Evolutionary conservation across 1,140 invertebrate species (phyloP), one percentile per base, ranked within the genome.

Genomic region (Pseudachorutes palmiensis): DNA sequence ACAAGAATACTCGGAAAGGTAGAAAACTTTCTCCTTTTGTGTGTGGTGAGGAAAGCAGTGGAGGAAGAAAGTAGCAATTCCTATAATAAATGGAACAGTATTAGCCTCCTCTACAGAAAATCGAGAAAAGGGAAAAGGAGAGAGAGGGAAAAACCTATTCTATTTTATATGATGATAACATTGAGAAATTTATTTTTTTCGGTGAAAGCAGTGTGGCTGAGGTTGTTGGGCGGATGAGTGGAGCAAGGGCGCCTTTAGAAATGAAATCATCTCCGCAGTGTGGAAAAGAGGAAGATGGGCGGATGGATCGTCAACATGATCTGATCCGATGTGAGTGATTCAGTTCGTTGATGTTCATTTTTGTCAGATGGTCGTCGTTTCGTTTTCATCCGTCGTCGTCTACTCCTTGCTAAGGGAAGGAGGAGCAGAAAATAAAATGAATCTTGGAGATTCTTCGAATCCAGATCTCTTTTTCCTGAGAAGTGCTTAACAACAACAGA

Each of bases 281-380:
- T n/a, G n/a, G n/a, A 36, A 58, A 49, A n/a, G 9, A 41, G 19
- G 36, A 41, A 41, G 2, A 65, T 31, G 64, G 51, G 26, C 55
- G 55, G 55, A 65, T 58, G 64, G 55, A 65, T 65, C 31, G 29
- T 58, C 51, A 26, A 36, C 51, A 65, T 49, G 45, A 51, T 65
- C 26, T 31, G 32, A 45, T 55, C 33, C 32, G 49, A 65, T 59
- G 64, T 64, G 45, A 48, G 14, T 51, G 62, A 51, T 64, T 26
- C 48, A 32, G 49, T 51, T 28, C 26, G 19, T 19, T 5, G 36
- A 41, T 41, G 36, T 19, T 41, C 36, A 41, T 41, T 41, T 19
- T 41, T 41, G 5, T 41, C n/a, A n/a, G n/a, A n/a, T n/a, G n/a
- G n/a, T n/a, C n/a, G n/a, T n/a, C n/a, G n/a, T n/a, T n/a, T n/a